Evolutionary conservation across 2,888 invertebrate genomes (phyloP), one percentile per base, ranked within the genome.

Genomic region (Muscina levida): DNA sequence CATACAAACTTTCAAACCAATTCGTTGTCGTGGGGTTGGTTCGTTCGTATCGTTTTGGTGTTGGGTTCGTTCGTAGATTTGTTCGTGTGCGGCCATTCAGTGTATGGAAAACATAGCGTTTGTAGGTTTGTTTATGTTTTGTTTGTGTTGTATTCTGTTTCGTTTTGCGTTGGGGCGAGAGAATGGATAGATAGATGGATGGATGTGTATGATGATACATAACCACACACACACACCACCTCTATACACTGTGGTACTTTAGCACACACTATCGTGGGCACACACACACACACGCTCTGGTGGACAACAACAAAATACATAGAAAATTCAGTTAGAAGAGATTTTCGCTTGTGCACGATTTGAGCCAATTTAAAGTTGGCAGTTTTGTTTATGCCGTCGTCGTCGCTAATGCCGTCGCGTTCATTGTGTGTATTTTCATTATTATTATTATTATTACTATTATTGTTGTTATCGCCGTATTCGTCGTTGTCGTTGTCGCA

Each of bases 361-460:
- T 87, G 88, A 88, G 88, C 88, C 89, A 89, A 88, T 88, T 88
- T 88, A 84, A 85, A 85, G 85, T 87, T 88, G 88, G 87, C 88
- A 88, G 88, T 88, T 89, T 88, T 88, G 89, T 89, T 88, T 88
- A 88, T 88, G 85, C 87, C 89, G 88, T 82, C 82, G 83, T 82
- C 82, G 77, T 76, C 87, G 85, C 86, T 85, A 82, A 79, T 83
- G 80, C 79, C 81, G 84, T 82, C 77, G 88, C 87, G 86, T 85
- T 85, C 77, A 77, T 72, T 44, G 72, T 80, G 72, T 80, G 65
- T 72, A 76, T 76, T 81, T 31, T 31, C 31, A 31, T 31, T 31
- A 31, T 31, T 31, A 31, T 31, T 31, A 31, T 31, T 31, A 31
- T 31, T 31, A 31, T 31, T 31, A 31, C 8, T 31, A 8, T 31